Conservation (phyloP, 2,797 vertebrate species). For the Botia kubotai region DNA sequence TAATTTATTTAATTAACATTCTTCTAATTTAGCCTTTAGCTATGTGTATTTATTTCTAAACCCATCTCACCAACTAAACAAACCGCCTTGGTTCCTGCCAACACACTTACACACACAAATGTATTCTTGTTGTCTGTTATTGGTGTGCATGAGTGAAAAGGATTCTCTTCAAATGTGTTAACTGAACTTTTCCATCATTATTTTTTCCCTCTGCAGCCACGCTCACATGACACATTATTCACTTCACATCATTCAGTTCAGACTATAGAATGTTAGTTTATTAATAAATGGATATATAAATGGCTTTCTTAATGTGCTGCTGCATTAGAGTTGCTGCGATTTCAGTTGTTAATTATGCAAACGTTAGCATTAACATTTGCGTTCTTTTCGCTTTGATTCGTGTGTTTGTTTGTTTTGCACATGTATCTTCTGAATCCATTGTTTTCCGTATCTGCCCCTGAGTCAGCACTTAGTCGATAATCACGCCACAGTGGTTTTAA, state of each 20-base stretch:
- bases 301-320: conserved; percentile 17
- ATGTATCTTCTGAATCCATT: neutral
- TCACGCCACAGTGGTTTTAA: conserved; percentile 86
- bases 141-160: conserved; percentile 42
- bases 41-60: neutral
- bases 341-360: conserved; percentile 11
- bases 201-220: neutral
- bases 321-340: neutral
- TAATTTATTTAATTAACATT: neutral
- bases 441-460: conserved; percentile 72
- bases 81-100: neutral
- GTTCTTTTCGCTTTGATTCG: neutral
- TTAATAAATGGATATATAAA: conserved; percentile 15
- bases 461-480: conserved; percentile 79
- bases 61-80: neutral
- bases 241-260: neutral
- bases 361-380: neutral
- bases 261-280: conserved; percentile 9
- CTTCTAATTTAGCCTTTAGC: neutral
- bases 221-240: neutral
- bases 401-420: conserved; percentile 34
- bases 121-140: conserved; percentile 32
- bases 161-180: conserved; percentile 60
- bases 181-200: conserved; percentile 54
- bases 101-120: conserved; percentile 24